These are phyloP conservation scores for Ptychadena robeensis DNA, from an alignment of 2,797 vertebrate genomes.

Conservation along the genomic window DNA sequence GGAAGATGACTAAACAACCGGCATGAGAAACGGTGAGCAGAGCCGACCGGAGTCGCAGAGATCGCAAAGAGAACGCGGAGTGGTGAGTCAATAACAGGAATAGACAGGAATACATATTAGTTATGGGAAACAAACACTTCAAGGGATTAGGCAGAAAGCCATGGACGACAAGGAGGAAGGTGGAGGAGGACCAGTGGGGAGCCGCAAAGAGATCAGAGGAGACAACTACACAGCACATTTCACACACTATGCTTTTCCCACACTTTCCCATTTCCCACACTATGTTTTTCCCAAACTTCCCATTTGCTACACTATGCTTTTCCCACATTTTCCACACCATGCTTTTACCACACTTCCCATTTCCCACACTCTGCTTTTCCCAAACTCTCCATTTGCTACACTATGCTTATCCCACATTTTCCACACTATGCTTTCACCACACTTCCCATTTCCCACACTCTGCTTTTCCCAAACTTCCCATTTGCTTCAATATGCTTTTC, in stretches of 20 bases:
- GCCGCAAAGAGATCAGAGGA: constrained; percentile 21
- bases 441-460: too few species aligned
- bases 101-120: constrained; percentile 46
- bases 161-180: constrained; percentile 27
- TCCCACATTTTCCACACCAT: too few species aligned
- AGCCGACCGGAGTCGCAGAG: neutral
- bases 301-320: too few species aligned
- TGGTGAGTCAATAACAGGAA: neutral
- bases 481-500: too few species aligned
- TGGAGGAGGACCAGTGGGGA: constrained; percentile 9
- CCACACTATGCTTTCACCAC: too few species aligned
- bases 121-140: constrained; percentile 33
- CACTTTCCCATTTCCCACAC: too few species aligned
- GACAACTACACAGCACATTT: neutral
- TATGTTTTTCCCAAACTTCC: too few species aligned
- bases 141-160: constrained; percentile 31
- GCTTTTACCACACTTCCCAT: too few species aligned
- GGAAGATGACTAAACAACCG: neutral
- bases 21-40: neutral
- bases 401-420: too few species aligned
- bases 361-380: too few species aligned
- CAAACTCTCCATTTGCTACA: too few species aligned
- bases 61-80: neutral
- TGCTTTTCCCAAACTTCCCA: too few species aligned
- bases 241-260: neutral